Conservation (phyloP, 2,888 invertebrate species). For the Nezara viridula region DNA sequence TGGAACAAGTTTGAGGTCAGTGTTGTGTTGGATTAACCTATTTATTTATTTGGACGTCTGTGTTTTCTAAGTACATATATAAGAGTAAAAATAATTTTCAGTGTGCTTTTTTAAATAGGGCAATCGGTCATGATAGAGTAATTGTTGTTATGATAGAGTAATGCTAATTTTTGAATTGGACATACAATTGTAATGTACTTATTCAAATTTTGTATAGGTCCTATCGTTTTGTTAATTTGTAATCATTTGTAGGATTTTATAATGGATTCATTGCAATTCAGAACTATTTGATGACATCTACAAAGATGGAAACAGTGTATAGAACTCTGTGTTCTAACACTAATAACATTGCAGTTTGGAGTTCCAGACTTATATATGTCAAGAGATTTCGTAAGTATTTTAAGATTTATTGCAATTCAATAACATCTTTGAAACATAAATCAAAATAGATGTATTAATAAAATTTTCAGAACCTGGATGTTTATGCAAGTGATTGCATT, state of each 20-base stretch:
- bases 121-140: neutral
- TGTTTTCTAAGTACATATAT: conserved; percentile 48
- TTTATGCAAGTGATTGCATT: conserved; percentile 52
- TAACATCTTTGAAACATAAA: neutral
- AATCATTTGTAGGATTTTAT: neutral
- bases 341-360: conserved; percentile 55
- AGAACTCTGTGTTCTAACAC: conserved; percentile 57
- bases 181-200: neutral
- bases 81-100: conserved; percentile 33
- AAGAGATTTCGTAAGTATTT: conserved; percentile 56
- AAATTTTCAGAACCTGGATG: conserved; percentile 50
- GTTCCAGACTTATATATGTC: conserved; percentile 50
- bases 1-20: conserved; percentile 63
- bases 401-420: neutral
- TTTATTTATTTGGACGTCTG: conserved; percentile 63
- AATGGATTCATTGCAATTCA: conserved; percentile 14
- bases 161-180: neutral
- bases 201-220: neutral
- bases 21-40: conserved; percentile 64
- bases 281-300: conserved; percentile 44
- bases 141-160: no score
- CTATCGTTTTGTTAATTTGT: neutral
- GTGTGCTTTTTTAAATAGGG: conserved; percentile 5
- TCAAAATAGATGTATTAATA: neutral
- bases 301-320: conserved; percentile 53